These are phyloP conservation scores for Aurelia sp. DNA, from an alignment of 30 jellyfish, hydroid and myxozoan species.

Conservation along the genomic window DNA sequence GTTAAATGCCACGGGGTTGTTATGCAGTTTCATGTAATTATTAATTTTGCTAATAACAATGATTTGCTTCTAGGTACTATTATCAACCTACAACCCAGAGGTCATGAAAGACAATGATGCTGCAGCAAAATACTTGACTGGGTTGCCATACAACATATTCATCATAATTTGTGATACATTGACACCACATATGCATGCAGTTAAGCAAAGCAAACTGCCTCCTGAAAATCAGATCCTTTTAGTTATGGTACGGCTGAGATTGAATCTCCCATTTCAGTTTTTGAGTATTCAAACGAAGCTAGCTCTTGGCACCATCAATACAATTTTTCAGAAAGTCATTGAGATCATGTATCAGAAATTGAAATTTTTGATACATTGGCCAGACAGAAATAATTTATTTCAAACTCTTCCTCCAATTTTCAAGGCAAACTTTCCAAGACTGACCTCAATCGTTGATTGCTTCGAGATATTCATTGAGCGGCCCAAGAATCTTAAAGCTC, in stretches of 20 bases:
- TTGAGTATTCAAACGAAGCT: background rate
- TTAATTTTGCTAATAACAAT: no score
- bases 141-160: background rate
- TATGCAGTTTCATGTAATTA: no score
- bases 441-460: slow-evolving; percentile 71
- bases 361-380: slow-evolving; percentile 34
- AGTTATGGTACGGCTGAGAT: slow-evolving; percentile 1
- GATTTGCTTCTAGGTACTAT: no score
- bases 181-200: background rate
- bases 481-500: slow-evolving; percentile 56
- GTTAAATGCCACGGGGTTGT: no score
- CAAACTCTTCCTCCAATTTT: background rate
- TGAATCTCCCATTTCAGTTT: slow-evolving; percentile 7
- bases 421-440: slow-evolving; percentile 53
- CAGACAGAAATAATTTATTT: background rate
- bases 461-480: slow-evolving; percentile 73
- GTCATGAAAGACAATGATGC: slow-evolving; percentile 18
- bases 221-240: slow-evolving; percentile 10
- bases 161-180: background rate
- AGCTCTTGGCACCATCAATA: background rate
- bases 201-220: slow-evolving; percentile 1
- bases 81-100: slow-evolving; percentile 4
- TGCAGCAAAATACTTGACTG: slow-evolving; percentile 32
- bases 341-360: background rate
- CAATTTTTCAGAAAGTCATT: background rate